These are phyloP conservation scores for Erebia epiphron DNA, from an alignment of 2,888 invertebrate species.

Conservation along the genomic window DNA sequence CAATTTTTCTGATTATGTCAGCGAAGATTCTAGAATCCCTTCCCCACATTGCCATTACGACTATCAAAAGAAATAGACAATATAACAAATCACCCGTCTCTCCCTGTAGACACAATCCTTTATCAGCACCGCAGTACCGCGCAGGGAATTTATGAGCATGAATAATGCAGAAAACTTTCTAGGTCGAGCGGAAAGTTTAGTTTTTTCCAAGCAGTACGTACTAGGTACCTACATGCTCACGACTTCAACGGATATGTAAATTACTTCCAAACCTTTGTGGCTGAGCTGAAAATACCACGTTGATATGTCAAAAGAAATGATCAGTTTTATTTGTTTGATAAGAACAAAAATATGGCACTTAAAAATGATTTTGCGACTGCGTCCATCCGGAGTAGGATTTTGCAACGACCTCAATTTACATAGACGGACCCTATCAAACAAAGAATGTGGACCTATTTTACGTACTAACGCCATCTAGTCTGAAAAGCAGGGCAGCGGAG, in stretches of 20 bases:
- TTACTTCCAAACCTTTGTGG: not conserved
- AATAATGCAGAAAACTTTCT: conserved; percentile 36
- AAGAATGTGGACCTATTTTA: no score
- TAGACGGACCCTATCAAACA: no score
- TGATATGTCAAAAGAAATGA: no score
- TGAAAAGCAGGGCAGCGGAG: no score
- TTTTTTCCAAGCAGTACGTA: not conserved
- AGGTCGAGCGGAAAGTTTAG: conserved; percentile 15
- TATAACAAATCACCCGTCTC: conserved; percentile 17
- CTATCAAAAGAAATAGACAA: conserved; percentile 4
- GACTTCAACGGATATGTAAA: not conserved
- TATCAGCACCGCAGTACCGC: conserved; percentile 11
- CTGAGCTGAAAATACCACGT: not conserved
- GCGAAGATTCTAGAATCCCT: not conserved
- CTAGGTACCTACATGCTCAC: not conserved
- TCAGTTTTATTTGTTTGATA: no score
- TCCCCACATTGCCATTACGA: not conserved
- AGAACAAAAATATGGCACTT: no score
- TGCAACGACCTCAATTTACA: no score
- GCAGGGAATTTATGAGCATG: conserved; percentile 37
- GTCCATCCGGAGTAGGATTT: no score
- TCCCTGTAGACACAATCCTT: conserved; percentile 23
- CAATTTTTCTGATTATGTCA: no score
- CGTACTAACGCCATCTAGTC: no score
- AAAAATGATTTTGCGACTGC: no score